Conservation (phyloP, 64 coral and sea anemone genomes). For the Catalaphyllia jardinei region DNA sequence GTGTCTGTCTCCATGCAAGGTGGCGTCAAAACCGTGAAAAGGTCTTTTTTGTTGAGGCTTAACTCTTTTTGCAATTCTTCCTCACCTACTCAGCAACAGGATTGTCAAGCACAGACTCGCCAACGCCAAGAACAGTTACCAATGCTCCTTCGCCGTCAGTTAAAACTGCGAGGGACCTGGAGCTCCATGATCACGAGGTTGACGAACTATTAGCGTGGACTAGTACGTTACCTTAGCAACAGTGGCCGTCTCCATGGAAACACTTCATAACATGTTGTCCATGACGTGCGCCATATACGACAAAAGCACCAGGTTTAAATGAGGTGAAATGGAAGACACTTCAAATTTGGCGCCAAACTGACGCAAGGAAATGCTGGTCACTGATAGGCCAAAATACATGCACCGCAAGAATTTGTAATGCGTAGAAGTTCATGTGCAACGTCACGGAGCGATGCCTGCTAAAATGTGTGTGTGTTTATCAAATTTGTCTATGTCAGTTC, state of each 20-base stretch:
- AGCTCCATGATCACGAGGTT: slow-evolving; percentile 76
- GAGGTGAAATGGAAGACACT: neutral
- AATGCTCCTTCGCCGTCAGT: slow-evolving; percentile 41
- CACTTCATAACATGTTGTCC: too few relatives aligned
- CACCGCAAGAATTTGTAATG: neutral
- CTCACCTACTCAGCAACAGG: slow-evolving; percentile 22
- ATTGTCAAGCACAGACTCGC: neutral
- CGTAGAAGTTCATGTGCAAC: neutral
- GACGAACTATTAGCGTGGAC: slow-evolving; percentile 85
- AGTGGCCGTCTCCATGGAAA: too few relatives aligned
- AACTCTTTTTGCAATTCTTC: neutral
- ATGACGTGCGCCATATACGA: too few relatives aligned
- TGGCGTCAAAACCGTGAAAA: too few relatives aligned
- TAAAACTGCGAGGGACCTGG: slow-evolving; percentile 51
- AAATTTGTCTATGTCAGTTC: too few relatives aligned
- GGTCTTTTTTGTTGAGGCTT: neutral
- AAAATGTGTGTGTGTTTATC: too few relatives aligned
- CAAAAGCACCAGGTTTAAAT: neutral
- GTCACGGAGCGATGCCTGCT: neutral
- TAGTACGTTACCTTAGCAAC: slow-evolving; percentile 37
- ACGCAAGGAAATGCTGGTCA: neutral
- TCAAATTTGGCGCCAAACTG: neutral
- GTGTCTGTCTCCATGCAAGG: too few relatives aligned
- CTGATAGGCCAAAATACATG: neutral
- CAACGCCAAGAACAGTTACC: slow-evolving; percentile 6